Evolutionary conservation across 1,140 invertebrate genomes (phyloP).

Genomic region (Apis laboriosa): DNA sequence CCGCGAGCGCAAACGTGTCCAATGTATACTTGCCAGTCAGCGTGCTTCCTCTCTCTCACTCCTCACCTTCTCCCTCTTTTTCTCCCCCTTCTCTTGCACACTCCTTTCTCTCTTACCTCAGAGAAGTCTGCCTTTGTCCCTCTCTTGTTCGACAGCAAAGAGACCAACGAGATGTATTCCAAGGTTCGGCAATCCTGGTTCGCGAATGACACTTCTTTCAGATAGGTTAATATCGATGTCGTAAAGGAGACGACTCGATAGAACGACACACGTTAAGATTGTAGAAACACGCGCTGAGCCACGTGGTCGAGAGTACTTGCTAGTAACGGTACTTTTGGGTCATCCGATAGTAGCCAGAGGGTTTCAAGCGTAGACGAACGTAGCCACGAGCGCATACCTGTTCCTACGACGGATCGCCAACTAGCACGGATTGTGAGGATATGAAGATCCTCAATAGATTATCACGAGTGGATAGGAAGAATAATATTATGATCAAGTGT

Average conservation of each 20-base stretch:
- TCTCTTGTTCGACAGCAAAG: constrained; percentile 27
- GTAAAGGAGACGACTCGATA: constrained; percentile 5
- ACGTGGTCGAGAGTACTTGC: constrained; percentile 48
- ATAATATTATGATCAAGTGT: constrained; percentile 22
- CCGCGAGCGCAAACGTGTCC: constrained; percentile 56
- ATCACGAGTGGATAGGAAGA: constrained; percentile 4
- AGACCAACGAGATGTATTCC: constrained; percentile 38
- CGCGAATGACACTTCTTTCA: constrained; percentile 10
- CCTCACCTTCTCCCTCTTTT: not conserved
- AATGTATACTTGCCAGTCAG: constrained; percentile 60
- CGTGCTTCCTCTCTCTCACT: constrained; percentile 20
- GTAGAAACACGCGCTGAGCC: constrained; percentile 47
- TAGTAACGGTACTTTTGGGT: constrained; percentile 51
- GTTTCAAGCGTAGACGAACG: constrained; percentile 1
- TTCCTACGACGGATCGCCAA: not conserved
- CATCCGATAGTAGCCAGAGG: constrained; percentile 42
- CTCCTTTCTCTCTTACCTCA: constrained; percentile 37
- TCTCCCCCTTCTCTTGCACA: not conserved
- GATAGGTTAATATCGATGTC: constrained; percentile 3
- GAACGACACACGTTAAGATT: constrained; percentile 10
- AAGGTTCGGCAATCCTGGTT: constrained; percentile 45
- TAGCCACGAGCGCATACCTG: constrained; percentile 13
- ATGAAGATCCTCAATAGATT: not conserved
- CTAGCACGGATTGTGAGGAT: not conserved
- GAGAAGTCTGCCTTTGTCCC: constrained; percentile 21